Evolutionary conservation across 2,888 invertebrate species (phyloP), one percentile per base, ranked within the genome.

Genomic region (Euphydryas editha): DNA sequence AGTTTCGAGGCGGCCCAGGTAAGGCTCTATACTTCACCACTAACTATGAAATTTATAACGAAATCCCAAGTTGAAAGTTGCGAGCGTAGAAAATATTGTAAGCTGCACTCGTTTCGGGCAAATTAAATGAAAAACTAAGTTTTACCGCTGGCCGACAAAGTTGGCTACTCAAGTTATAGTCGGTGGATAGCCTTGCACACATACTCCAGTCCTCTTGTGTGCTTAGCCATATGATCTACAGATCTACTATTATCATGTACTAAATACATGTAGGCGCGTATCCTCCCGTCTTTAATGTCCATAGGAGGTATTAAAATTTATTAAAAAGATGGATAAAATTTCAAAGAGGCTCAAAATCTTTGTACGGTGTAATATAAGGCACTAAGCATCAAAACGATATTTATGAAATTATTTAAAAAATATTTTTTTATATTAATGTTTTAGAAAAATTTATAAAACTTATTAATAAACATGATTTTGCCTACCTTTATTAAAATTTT

Each of bases 91-190:
- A 90, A 91, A 91, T 91, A 91, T 91, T 88, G 90, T 89, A 89
- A 90, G 86, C 89, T 83, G 87, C 81, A 87, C 88, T 91, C 88
- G 89, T 91, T 91, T 88, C 84, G 85, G 85, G 81, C 85, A 88
- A 91, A 91, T 92, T 91, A 92, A 92, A 92, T 90, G 91, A 88
- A 90, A 91, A 91, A 87, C 84, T 84, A 90, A 91, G 89, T 92
- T 90, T 82, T 79, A 75, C 82, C 81, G 84, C 84, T 82, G 82
- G 83, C 83, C 82, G 87, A 81, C 85, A 81, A 90, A 90, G 89
- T 91, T 90, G 84, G 78, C 83, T 84, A 86, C 88, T 87, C 87
- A 88, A 91, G 90, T 90, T 90, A 83, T 78, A 80, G 83, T 73
- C 74, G 71, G 65, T 72, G 69, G 73, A 74, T 71, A 72, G 72